Evolutionary conservation across 2,888 invertebrate genomes (phyloP).

Genomic region (Suillia variegata): DNA sequence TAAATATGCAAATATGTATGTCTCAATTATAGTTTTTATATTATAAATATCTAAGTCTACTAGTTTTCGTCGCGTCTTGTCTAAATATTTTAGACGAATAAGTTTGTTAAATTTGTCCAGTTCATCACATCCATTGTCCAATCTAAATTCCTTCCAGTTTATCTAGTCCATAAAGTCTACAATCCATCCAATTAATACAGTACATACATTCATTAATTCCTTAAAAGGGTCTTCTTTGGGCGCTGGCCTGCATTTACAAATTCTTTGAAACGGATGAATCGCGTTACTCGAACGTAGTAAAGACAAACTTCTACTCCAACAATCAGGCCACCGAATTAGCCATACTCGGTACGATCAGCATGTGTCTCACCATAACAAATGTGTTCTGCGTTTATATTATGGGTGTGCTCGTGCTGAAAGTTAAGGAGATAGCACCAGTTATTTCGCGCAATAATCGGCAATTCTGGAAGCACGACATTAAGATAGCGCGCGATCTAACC

Average conservation of each 20-base stretch:
- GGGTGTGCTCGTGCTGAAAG: slow-evolving; percentile 74
- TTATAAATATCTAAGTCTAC: neutral
- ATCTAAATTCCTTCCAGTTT: too few species aligned
- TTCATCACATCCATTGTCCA: too few species aligned
- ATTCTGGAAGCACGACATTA: slow-evolving; percentile 71
- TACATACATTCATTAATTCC: neutral
- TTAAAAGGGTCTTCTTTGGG: slow-evolving; percentile 69
- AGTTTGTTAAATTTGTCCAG: too few species aligned
- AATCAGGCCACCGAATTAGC: slow-evolving; percentile 68
- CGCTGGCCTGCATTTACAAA: slow-evolving; percentile 66
- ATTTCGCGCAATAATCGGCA: slow-evolving; percentile 62
- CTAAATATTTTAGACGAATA: neutral
- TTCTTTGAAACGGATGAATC: slow-evolving; percentile 62
- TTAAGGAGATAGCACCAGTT: slow-evolving; percentile 69
- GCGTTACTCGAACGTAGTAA: slow-evolving; percentile 59
- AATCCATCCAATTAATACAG: too few species aligned
- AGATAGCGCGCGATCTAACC: slow-evolving; percentile 67
- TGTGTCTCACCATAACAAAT: slow-evolving; percentile 75
- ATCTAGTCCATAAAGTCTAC: neutral
- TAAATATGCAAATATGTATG: slow-evolving; percentile 54
- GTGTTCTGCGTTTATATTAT: slow-evolving; percentile 74
- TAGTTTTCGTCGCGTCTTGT: neutral
- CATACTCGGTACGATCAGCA: slow-evolving; percentile 70
- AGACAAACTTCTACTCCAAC: slow-evolving; percentile 65
- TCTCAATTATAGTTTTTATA: too few species aligned